Evolutionary conservation across 2,888 invertebrate species (phyloP).

Genomic region (Pandemis cinnamomeana): DNA sequence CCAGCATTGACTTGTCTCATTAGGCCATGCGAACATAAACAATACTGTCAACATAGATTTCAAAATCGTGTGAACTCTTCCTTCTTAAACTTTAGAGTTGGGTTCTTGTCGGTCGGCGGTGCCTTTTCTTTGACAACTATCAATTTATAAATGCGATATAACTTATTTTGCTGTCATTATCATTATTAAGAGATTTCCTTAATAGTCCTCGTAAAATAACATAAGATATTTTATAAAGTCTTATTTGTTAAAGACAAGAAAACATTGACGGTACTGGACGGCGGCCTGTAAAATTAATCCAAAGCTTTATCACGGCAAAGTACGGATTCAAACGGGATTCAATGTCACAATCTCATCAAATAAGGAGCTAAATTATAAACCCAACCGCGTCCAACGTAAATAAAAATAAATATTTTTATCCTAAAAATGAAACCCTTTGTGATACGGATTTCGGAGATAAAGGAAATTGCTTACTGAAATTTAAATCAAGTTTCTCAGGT

Average conservation of each 20-base stretch:
- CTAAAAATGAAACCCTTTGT: conserved; percentile 38
- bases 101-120: too few species aligned
- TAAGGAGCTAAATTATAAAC: conserved; percentile 30
- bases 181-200: too few species aligned
- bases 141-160: too few species aligned
- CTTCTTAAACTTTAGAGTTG: too few species aligned
- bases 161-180: too few species aligned
- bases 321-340: background rate
- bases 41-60: too few species aligned
- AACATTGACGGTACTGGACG: background rate
- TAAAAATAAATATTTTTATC: conserved; percentile 34
- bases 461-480: conserved; percentile 45
- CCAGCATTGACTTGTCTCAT: too few species aligned
- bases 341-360: conserved; percentile 26
- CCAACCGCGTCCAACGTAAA: conserved; percentile 28
- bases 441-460: conserved; percentile 42
- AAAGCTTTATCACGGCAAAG: conserved; percentile 1
- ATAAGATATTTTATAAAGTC: background rate
- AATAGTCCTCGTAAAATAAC: too few species aligned
- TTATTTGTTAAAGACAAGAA: background rate
- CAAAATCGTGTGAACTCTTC: too few species aligned
- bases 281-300: background rate
- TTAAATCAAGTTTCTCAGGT: conserved; percentile 42
- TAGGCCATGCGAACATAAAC: too few species aligned
- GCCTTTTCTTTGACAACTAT: too few species aligned